Conservation (phyloP, 2,113 vertebrate species). For the rat (Rattus norvegicus) region GRCr8 NC_086034.1:3066501-3067000, state of each 20-base stretch:
- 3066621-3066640: background rate
- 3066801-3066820: background rate
- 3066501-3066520: background rate
- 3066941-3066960: background rate
- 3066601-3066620: background rate
- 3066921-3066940: too few relatives aligned
- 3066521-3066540: background rate
- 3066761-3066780: background rate
- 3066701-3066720: constrained; percentile 85
- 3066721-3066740: constrained; percentile 90
- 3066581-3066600: background rate
- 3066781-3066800: background rate
- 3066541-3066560: background rate
- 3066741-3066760: constrained; percentile 85
- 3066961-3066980: background rate
- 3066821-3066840: background rate
- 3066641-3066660: background rate
- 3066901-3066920: background rate
- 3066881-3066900: background rate
- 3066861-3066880: background rate
- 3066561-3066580: background rate
- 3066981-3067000: background rate
- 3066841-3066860: background rate
- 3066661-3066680: background rate
- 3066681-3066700: background rate